Conservation (phyloP, 92 coral and sea anemone species). For the Phenganax stokvisi region DNA sequence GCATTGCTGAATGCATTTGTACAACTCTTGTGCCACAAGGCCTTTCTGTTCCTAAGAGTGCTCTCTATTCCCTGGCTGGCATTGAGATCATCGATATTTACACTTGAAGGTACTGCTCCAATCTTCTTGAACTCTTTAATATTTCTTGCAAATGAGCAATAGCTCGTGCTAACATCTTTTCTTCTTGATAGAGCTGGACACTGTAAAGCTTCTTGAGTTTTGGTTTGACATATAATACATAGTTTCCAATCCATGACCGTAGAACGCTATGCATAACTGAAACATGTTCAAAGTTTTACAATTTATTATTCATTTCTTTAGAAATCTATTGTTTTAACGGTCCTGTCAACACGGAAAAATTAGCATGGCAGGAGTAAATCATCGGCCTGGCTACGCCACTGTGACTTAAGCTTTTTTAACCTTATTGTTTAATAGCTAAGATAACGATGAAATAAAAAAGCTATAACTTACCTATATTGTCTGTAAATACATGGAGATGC, state of each 20-base stretch:
- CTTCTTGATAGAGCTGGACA: slow-evolving; percentile 38
- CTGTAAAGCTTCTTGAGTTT: background rate
- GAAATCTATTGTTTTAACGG: no score
- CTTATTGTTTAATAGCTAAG: no score
- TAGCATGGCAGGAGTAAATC: no score
- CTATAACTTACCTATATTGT: background rate
- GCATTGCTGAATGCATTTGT: background rate
- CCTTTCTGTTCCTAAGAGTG: background rate
- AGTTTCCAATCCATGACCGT: slow-evolving; percentile 28
- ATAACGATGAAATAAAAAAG: background rate
- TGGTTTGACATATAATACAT: slow-evolving; percentile 36
- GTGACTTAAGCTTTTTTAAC: no score
- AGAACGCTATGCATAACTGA: background rate
- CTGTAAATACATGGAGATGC: background rate
- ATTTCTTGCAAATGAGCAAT: slow-evolving; percentile 30
- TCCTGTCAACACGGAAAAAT: no score
- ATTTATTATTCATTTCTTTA: background rate
- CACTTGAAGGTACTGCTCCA: background rate
- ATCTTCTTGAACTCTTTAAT: slow-evolving; percentile 11
- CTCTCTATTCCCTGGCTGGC: background rate
- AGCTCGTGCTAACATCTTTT: slow-evolving; percentile 38
- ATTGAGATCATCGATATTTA: slow-evolving; percentile 2
- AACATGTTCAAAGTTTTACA: background rate
- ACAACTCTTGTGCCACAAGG: slow-evolving; percentile 22
- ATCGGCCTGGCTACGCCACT: no score